phyloP scores from a whole-genome alignment of 1,140 invertebrate genomes.

The Anoplophora glabripennis region DNA sequence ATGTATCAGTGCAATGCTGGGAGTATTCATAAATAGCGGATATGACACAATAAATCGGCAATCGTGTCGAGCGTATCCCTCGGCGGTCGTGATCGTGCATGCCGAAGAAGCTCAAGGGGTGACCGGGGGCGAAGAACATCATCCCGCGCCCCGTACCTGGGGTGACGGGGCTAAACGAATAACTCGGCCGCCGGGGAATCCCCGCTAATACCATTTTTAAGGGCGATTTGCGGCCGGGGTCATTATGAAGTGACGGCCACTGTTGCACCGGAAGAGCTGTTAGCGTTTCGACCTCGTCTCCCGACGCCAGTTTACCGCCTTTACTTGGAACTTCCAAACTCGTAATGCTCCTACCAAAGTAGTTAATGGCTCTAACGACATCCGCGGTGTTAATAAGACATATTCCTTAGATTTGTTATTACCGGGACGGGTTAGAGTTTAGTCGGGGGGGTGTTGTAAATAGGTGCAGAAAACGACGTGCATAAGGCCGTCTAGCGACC shows the following conservation, averaged over 20 bases:
- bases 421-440: slow-evolving; percentile 16
- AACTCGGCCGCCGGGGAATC: not conserved
- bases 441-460: slow-evolving; percentile 14
- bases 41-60: slow-evolving; percentile 28
- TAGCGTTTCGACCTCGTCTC: not conserved
- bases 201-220: no score
- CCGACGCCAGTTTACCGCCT: slow-evolving; percentile 6
- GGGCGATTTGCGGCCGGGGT: no score
- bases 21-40: slow-evolving; percentile 31
- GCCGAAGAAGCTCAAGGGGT: slow-evolving; percentile 7
- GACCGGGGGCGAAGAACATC: not conserved
- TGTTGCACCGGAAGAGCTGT: no score
- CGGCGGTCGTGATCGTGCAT: slow-evolving; percentile 24
- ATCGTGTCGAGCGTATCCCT: slow-evolving; percentile 23
- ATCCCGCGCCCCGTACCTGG: not conserved
- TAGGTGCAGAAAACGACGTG: slow-evolving; percentile 13
- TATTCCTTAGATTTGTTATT: slow-evolving; percentile 16
- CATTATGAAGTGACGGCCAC: no score
- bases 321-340: slow-evolving; percentile 13
- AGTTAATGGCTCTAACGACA: slow-evolving; percentile 17
- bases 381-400: slow-evolving; percentile 14
- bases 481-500: slow-evolving; percentile 13
- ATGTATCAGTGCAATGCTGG: slow-evolving; percentile 10
- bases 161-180: not conserved
- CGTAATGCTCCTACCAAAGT: slow-evolving; percentile 13